Conservation (phyloP, 2,113 vertebrate genomes). For the Bothrops jararaca region DNA sequence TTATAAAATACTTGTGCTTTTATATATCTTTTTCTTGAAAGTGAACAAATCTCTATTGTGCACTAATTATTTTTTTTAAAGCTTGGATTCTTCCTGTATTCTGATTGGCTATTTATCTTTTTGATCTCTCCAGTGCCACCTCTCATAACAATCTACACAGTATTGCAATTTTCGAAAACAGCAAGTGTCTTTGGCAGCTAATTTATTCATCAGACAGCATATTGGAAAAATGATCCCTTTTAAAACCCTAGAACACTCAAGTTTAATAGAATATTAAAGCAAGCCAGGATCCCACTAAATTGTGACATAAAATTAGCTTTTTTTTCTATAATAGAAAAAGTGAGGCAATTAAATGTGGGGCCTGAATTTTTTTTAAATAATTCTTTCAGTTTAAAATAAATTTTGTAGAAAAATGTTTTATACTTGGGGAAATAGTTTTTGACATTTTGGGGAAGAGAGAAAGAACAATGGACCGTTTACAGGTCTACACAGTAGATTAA, state of each 20-base stretch:
- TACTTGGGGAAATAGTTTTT: slow-evolving; percentile 82
- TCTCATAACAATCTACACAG: neutral
- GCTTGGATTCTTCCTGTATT: neutral
- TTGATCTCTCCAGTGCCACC: neutral
- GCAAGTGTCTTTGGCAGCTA: neutral
- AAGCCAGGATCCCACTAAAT: slow-evolving; percentile 57
- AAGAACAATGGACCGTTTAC: slow-evolving; percentile 82
- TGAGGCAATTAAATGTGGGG: slow-evolving; percentile 62
- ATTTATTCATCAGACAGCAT: slow-evolving; percentile 26
- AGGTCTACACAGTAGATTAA: slow-evolving; percentile 84
- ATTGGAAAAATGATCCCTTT: slow-evolving; percentile 12
- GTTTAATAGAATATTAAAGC: slow-evolving; percentile 38
- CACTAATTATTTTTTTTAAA: slow-evolving; percentile 25
- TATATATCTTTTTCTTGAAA: slow-evolving; percentile 18
- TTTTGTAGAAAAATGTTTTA: slow-evolving; percentile 84
- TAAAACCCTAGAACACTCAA: slow-evolving; percentile 24
- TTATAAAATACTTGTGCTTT: neutral
- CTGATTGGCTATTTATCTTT: neutral
- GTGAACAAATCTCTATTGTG: neutral
- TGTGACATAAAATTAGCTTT: slow-evolving; percentile 55
- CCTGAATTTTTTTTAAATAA: slow-evolving; percentile 68
- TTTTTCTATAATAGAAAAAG: slow-evolving; percentile 53
- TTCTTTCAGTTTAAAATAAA: slow-evolving; percentile 80
- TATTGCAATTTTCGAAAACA: neutral
- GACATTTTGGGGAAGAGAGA: slow-evolving; percentile 73